Percentiles rank a stretch among this genome's conserved stretches.
These are phyloP conservation scores for Hirudo medicinalis DNA, from an alignment of 1,140 invertebrate species.

Conservation along the genomic window DNA sequence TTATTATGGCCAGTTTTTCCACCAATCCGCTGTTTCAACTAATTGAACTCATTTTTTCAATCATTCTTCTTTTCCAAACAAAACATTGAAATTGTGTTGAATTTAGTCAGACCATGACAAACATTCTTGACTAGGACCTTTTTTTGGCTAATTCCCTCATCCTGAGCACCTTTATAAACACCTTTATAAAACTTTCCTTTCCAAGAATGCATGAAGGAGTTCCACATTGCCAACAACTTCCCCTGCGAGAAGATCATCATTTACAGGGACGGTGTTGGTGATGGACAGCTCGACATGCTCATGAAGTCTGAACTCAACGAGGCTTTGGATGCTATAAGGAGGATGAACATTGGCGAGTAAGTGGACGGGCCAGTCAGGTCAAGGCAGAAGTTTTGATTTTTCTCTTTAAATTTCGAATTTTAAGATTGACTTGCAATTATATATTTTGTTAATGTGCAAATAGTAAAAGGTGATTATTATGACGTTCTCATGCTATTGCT, in stretches of 20 bases:
- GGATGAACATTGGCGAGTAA: slow-evolving; percentile 48
- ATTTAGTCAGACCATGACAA: no score
- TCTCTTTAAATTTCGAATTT: slow-evolving; percentile 36
- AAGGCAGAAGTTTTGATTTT: slow-evolving; percentile 34
- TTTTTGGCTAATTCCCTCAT: neutral
- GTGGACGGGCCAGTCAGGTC: slow-evolving; percentile 68
- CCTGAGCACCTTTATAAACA: neutral
- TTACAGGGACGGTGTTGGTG: slow-evolving; percentile 83
- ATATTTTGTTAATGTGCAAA: no score
- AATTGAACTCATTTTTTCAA: no score
- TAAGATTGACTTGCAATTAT: no score
- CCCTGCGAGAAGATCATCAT: slow-evolving; percentile 66
- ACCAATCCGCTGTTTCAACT: no score
- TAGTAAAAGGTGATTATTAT: slow-evolving; percentile 16
- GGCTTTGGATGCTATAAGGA: slow-evolving; percentile 9
- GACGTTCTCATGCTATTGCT: slow-evolving; percentile 39
- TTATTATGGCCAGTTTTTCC: no score
- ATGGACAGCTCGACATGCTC: slow-evolving; percentile 62
- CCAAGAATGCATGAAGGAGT: slow-evolving; percentile 18
- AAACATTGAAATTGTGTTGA: no score
- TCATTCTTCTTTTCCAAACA: no score
- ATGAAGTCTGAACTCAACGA: slow-evolving; percentile 54
- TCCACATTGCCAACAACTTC: slow-evolving; percentile 22
- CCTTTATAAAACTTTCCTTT: no score
- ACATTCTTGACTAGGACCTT: neutral